Base-by-base conservation (phyloP, 2,888 invertebrate species). In the Drosophila dives region DNA sequence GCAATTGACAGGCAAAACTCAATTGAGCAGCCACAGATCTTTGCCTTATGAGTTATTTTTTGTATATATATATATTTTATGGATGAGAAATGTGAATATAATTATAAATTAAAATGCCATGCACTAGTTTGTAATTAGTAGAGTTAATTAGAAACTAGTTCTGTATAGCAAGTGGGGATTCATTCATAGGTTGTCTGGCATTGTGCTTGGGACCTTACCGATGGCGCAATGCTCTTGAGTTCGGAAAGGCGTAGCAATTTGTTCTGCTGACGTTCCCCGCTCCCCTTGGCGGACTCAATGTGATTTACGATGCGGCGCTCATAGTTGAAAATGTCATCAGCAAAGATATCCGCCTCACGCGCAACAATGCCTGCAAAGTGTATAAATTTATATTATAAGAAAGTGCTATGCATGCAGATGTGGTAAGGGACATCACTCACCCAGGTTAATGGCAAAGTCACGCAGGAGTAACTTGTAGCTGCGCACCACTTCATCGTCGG, bases 371-470 rank as follows among this genome's bases (percentile, higher is more conserved):
- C 92, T 92, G 12, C 6, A 65, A 62, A 40, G 15, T 26, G 26
- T 38, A 17, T 23, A 17, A 23, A 29, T 5, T 29, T 10, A 17
- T 12, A 10, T 15, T 45, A 15, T 23, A 15, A 20, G 45, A 12
- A 20, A 20, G 12, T 20, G 6, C 12, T n/a, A 23, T 11, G 40
- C 38, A 17, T 17, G 38, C 38, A 15, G 5, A 15, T 49, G 10
- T 4, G 23, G 10, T 38, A 10, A 29, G 11, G 11, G 3, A 1
- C 12, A n/a, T 10, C 32, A 20, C 84, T 77, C 71, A 92, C 92
- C 93, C 90, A 93, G 91, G 56, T 92, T 92, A 55, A 93, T 92
- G 42, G 93, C 93, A 72, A 93, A 93, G 68, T 93, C 93, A 4
- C 93, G 89, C n/a, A 93, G 66, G 7, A 93, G 71, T 63, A 92